A percentile compares a stretch with the other conserved stretches of the same genome.
Evolutionary conservation across 2,113 vertebrate genomes (phyloP).

Genomic region (Indicator maculatus): DNA sequence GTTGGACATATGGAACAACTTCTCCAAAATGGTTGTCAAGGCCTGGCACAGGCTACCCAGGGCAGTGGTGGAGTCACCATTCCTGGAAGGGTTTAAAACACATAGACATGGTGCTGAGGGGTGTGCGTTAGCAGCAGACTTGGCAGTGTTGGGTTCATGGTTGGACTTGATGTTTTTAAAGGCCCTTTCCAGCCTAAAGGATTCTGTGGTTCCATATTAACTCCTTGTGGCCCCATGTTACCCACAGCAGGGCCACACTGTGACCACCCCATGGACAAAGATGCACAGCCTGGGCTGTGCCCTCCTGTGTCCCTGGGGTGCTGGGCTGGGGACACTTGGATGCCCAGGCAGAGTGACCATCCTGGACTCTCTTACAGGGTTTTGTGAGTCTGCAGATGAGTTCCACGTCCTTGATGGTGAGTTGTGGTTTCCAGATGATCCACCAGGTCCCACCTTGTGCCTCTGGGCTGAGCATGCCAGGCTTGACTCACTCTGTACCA

Average conservation of each 20-base stretch:
- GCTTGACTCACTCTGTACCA: accelerated
- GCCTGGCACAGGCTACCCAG: too few relatives aligned
- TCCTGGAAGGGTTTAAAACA: too few relatives aligned
- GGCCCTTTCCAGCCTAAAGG: too few relatives aligned
- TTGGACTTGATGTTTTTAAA: too few relatives aligned
- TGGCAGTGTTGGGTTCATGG: too few relatives aligned
- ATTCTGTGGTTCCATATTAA: too few relatives aligned
- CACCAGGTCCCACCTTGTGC: accelerated
- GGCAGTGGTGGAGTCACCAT: too few relatives aligned
- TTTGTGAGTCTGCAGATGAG: conserved; percentile 57
- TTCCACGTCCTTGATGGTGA: conserved; percentile 67
- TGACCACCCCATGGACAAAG: background rate
- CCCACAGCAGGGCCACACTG: background rate
- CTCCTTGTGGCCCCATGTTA: background rate
- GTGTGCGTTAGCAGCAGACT: too few relatives aligned
- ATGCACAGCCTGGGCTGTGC: background rate
- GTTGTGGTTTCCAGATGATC: accelerated
- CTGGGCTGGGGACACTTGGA: accelerated
- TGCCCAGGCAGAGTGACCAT: background rate
- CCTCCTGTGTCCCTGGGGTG: background rate
- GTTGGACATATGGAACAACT: too few relatives aligned
- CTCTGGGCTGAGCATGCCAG: background rate
- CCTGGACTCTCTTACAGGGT: conserved; percentile 45
- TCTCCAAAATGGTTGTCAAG: too few relatives aligned
- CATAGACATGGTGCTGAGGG: too few relatives aligned